Evolutionary conservation across 2,113 vertebrate species (phyloP).

Genomic region (Himantopus leucocephalus): DNA sequence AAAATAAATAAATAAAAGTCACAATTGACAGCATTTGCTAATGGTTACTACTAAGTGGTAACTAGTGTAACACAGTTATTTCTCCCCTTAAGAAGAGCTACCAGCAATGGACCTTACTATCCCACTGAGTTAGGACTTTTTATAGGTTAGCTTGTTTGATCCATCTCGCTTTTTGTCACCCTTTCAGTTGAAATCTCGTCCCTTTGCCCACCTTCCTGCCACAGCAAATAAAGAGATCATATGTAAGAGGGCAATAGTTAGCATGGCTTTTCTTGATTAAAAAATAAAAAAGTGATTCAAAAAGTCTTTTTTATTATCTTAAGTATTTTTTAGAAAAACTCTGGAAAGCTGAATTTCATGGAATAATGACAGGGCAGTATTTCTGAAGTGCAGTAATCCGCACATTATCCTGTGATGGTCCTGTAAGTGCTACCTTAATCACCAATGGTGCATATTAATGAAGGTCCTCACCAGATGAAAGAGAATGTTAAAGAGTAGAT

Average conservation of each 20-base stretch:
- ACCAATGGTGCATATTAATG: slow-evolving; percentile 45
- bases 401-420: background rate
- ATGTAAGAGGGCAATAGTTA: background rate
- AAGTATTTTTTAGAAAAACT: background rate
- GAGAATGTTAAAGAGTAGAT: slow-evolving; percentile 28
- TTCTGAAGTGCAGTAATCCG: background rate
- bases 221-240: background rate
- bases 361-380: background rate
- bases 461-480: slow-evolving; percentile 38
- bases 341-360: background rate
- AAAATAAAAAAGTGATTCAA: background rate
- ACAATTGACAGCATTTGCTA: background rate
- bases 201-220: background rate
- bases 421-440: slow-evolving; percentile 47
- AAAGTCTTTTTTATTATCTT: background rate
- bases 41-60: background rate
- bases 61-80: background rate
- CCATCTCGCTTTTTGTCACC: background rate
- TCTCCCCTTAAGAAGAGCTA: background rate
- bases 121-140: background rate
- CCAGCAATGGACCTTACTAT: background rate
- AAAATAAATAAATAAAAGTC: background rate
- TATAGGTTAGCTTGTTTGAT: background rate
- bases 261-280: background rate
- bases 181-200: background rate